These are phyloP conservation scores for Wiebesia pumilae DNA, from an alignment of 1,140 invertebrate genomes.

Conservation along the genomic window DNA sequence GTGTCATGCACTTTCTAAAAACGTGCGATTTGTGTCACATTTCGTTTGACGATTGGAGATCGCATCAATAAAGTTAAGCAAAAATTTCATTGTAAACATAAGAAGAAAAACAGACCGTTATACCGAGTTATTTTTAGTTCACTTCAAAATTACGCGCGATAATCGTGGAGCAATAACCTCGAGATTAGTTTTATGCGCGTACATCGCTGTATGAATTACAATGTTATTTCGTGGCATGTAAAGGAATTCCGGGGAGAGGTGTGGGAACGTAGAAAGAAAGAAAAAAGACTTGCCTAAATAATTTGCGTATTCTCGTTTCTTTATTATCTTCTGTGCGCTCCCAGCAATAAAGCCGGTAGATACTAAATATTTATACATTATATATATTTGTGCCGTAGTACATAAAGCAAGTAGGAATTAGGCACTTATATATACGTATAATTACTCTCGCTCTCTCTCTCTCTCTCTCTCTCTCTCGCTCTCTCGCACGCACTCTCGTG, in stretches of 20 bases:
- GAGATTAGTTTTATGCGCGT: constrained; percentile 30
- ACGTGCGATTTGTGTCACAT: constrained; percentile 4
- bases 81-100: constrained; percentile 36
- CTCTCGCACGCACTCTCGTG: constrained; percentile 21
- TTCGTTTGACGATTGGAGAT: constrained; percentile 8
- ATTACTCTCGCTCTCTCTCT: not conserved
- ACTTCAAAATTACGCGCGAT: constrained; percentile 29
- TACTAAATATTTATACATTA: constrained; percentile 33
- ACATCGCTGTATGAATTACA: constrained; percentile 6
- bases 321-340: constrained; percentile 28
- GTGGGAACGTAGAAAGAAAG: not conserved
- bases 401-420: constrained; percentile 11
- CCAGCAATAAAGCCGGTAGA: constrained; percentile 48
- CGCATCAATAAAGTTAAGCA: constrained; percentile 13
- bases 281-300: constrained; percentile 27
- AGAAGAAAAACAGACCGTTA: constrained; percentile 5
- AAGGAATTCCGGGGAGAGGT: constrained; percentile 16
- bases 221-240: not conserved
- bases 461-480: constrained; percentile 20
- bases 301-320: constrained; percentile 38
- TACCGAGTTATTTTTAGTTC: constrained; percentile 45
- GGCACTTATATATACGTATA: constrained; percentile 14
- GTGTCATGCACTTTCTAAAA: constrained; percentile 4
- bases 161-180: constrained; percentile 44
- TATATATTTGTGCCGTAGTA: constrained; percentile 26